Evolutionary conservation across 2,797 vertebrate species (phyloP), one percentile per base, ranked within the genome.

Genomic region (Hippocampus kuda): DNA sequence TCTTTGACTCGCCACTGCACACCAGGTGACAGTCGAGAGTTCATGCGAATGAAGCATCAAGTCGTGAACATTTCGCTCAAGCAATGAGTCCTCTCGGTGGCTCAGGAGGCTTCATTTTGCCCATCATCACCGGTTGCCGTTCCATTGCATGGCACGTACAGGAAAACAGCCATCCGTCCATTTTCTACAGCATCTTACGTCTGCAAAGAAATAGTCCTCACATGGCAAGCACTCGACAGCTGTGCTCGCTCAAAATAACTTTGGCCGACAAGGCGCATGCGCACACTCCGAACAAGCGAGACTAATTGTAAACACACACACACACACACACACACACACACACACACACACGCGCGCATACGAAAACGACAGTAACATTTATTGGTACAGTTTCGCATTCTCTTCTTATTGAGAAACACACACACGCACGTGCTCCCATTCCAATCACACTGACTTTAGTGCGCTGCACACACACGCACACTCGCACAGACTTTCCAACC

Each of bases 201-300:
- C 2, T 12, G 22, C 5, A 16, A 10, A 5, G 13, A 38, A 20
- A n/a, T 30, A 10, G 38, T 38, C 60, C 34, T 63, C 15, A 10
- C 15, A 9, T 65, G 41, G 2, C 13, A 4, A 1, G 63, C n/a
- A 26, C 2, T 24, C 44, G 24, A 65, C 63, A 65, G 63, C 44
- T 65, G 61, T 5, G 44, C 44, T 5, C 24, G 24, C 63, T 65
- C 15, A 8, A 65, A 65, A 65, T 65, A 65, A 49, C 63, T 16
- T 16, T 3, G 7, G 2, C 44, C 26, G 38, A 16, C 12, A 16
- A 6, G 12, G 26, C 30, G 59, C 30, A 34, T 38, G 59, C 27
- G 59, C 59, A 9, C 27, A 10, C 6, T 38, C 1, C 5, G 3
- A 38, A 61, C 15, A 20, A 1, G 8, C 24, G 13, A 24, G 54